Base-by-base conservation (phyloP, 2,797 vertebrate genomes). In the Coregonus suidteri region DNA sequence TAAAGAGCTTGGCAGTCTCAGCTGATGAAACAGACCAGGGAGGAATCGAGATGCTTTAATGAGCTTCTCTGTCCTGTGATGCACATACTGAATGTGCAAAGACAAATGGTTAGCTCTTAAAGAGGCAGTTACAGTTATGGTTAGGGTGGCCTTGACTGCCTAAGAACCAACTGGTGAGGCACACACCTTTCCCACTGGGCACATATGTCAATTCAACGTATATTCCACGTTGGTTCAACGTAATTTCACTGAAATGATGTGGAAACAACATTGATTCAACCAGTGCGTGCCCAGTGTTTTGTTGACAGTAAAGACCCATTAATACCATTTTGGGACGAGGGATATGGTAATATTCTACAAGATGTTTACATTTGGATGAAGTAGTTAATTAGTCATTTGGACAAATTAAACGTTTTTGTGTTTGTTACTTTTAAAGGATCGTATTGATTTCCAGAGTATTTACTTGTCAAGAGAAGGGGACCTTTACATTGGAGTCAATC, bases 1-100 rank as follows among this genome's bases (percentile, higher is more conserved):
- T 94, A 94, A 94, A 94, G 92, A 94, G 93, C 90, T 92, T 94
- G 94, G 94, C 93, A 93, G 91, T 93, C 92, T 92, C 93, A 93
- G 91, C 92, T 91, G 91, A 93, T 94, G 92, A 94, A 93, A 93
- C 92, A 90, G 88, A 93, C 93, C 92, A 90, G 88, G 87, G 91
- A 93, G 92, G 89, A 93, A 93, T 92, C 88, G 91, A 93, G 88
- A 90, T 83, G 82, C 91, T 93, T 93, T 95, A 95, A 95, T 94
- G 94, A 95, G 94, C 92, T 88, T 88, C 85, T 92, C 81, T 86
- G 89, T 92, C 89, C 90, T 91, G 90, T 92, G 90, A 94, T 92
- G 92, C 88, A 91, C 83, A 66, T 53, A 20, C 73, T 73, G 30
- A 90, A 91, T 88, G 90, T 84, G 87, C 91, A 87, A 90, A 92